Evolutionary conservation across 2,113 vertebrate species (phyloP), one percentile per base, ranked within the genome.

Genomic region (Platysteira castanea): DNA sequence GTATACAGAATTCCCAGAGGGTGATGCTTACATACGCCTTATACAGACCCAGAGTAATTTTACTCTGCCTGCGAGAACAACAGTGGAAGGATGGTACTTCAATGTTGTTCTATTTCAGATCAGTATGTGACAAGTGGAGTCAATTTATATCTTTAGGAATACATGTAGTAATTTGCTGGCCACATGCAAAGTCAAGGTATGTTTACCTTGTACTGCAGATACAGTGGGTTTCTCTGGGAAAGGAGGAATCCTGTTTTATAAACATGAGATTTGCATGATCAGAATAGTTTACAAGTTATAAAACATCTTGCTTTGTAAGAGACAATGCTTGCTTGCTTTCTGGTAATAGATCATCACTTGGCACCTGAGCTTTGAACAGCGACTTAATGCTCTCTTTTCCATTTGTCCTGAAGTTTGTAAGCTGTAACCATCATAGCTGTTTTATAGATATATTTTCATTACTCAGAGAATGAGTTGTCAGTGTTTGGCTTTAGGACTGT

Each of bases 11-110:
- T 81, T 59, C 64, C 69, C 14, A n/a, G 53, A 84, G 31, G 35
- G 2, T 0, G 1, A 7, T 65, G 63, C 31, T 76, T 61, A 14
- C 1, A 2, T 3, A 53, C 22, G 10, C 7, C 13, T 78, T 65
- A 76, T 30, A 41, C 8, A 60, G 10, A 53, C 44, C 53, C 68
- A 57, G 44, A 11, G 49, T 65, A 65, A 47, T 73, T 67, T 47
- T 42, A 7, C 5, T 52, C 27, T 68, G 42, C 46, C n/a, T 77
- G 4, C 21, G 42, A 26, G 20, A 74, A 44, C 22, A 82, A 14
- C 10, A 78, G 42, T 8, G 54, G 17, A 10, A 61, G 7, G 47
- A 35, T 91, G 39, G 10, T 84, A 42, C 24, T 90, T 86, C 4
- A 20, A 0, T 41, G 18, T 41, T 79, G 42, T 52, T 87, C 74